These are phyloP conservation scores for Anolis carolinensis DNA, from an alignment of 2,113 vertebrate species.

Conservation along the genomic window DNA sequence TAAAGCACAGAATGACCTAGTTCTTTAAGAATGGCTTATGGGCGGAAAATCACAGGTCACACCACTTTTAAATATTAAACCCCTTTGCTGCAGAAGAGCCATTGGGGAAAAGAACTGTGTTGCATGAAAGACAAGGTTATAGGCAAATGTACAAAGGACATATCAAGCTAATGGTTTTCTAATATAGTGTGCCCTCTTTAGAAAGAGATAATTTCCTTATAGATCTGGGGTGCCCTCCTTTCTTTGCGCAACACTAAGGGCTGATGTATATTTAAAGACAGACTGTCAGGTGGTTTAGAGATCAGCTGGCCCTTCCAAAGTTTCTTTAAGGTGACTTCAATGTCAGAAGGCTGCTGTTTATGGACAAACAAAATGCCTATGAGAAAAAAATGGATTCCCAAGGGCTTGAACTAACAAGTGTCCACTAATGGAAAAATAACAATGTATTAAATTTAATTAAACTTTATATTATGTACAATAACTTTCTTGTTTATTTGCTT, in stretches of 20 bases:
- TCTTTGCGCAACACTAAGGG: neutral
- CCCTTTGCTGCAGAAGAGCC: constrained; percentile 5
- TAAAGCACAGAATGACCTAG: constrained; percentile 63
- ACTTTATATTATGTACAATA: no score
- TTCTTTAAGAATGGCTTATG: constrained; percentile 55
- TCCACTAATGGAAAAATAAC: no score
- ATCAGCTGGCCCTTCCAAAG: no score
- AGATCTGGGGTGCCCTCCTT: no score
- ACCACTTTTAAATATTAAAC: constrained; percentile 43
- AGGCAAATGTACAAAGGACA: neutral
- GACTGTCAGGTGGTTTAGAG: neutral
- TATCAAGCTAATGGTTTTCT: neutral
- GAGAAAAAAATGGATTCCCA: no score
- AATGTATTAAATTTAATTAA: no score
- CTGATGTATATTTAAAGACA: neutral
- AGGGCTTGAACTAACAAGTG: no score
- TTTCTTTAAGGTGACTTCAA: neutral
- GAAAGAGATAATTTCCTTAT: neutral
- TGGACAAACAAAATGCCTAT: neutral
- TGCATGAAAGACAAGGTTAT: neutral
- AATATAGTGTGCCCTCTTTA: neutral
- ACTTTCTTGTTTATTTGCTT: no score
- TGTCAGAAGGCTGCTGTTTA: no score
- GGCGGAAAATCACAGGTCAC: constrained; percentile 33
- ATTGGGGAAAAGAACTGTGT: neutral